Base-by-base conservation (phyloP, 2,888 invertebrate species). In the Apodemia zela region DNA sequence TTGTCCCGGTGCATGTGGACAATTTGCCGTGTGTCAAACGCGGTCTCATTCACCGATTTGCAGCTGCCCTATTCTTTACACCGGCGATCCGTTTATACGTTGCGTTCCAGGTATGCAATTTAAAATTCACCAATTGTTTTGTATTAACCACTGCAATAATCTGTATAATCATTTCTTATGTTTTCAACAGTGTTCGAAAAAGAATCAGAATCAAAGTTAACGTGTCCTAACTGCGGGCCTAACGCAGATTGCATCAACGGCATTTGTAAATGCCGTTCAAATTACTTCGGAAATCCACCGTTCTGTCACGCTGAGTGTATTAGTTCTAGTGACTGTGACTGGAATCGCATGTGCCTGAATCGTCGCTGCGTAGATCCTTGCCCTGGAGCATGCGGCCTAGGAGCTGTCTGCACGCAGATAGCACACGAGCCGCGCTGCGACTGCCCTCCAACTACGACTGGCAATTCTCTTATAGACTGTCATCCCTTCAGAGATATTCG, bases 31-130 rank as follows among this genome's bases (percentile, higher is more conserved):
- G 68, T 97, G 97, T 74, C 93, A 94, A 73, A 95, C 95, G 15
- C 93, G 94, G 29, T 93, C 94, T 69, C 97, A 97, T 75, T 92
- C 94, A 59, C 96, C 97, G n/a, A 94, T 94, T 69, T 97, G 97
- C 80, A 93, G 93, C 33, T 97, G 96, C 73, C 93, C 93, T 38
- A 73, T 85, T 59, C 93, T 94, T 68, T 95, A 94, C 77, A 93
- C 93, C 57, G 96, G 96, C 33, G 95, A 96, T 92, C 96, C 97
- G 59, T 96, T 96, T 84, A 89, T 89, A 69, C 93, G 93, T 70
- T 95, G 95, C 79, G 86, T 89, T 71, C 82, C 81, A 85, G 94
- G 95, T 95, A 91, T 80, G 87, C 18, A 62, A 11, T 58, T 38
- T 38, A 51, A 21, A 21, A 47, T 60, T 63, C 3, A 38, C 54